Evolutionary conservation across 2,113 vertebrate species (phyloP).

Genomic region (Tapirus terrestris): DNA sequence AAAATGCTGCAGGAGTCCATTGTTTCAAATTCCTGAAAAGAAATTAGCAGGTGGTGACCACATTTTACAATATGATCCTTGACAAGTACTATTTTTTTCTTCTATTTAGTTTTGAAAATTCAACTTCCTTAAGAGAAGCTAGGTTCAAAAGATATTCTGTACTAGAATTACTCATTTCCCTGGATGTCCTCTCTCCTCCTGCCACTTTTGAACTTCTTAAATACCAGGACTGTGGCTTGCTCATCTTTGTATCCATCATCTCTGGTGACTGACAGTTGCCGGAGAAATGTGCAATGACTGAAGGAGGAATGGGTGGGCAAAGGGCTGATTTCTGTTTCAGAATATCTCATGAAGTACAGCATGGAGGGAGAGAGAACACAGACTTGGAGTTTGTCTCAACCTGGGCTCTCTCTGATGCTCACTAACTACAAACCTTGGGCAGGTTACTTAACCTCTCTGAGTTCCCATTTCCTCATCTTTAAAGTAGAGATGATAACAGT

Average conservation of each 20-base stretch:
- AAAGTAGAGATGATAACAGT: neutral
- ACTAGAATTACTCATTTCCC: neutral
- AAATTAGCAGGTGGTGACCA: neutral
- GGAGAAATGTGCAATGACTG: neutral
- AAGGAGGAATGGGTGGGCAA: neutral
- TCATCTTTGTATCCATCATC: neutral
- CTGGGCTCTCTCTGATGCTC: too few species aligned
- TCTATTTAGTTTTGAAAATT: neutral
- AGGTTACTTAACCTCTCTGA: neutral
- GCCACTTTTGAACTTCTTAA: neutral
- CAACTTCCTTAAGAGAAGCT: neutral
- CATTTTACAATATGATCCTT: neutral
- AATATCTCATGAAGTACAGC: neutral
- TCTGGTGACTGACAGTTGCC: neutral
- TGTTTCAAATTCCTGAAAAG: neutral
- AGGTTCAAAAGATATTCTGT: neutral
- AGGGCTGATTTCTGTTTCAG: neutral
- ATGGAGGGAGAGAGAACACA: neutral
- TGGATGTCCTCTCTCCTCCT: neutral
- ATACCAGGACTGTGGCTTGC: neutral
- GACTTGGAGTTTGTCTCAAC: neutral
- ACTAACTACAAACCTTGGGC: neutral
- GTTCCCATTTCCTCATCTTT: neutral
- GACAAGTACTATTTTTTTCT: neutral
- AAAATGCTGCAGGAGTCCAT: slow-evolving; percentile 10